Evolutionary conservation across 2,113 vertebrate genomes (phyloP).

Genomic region (Protomyctophum bolini): DNA sequence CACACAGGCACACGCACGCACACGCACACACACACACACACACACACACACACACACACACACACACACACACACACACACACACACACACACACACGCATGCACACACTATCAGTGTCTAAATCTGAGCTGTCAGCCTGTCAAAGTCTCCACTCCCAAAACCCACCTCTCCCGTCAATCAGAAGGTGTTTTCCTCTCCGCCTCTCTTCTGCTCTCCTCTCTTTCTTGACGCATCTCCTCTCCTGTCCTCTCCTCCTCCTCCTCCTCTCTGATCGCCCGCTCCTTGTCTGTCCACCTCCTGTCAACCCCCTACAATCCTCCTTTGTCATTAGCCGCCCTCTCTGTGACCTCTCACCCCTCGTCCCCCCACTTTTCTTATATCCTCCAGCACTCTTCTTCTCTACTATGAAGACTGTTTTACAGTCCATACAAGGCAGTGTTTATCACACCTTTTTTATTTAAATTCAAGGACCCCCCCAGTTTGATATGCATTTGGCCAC

Average conservation of each 20-base stretch:
- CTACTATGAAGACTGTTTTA: too few species aligned
- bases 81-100: slow-evolving; percentile 12
- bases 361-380: neutral
- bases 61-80: slow-evolving; percentile 1
- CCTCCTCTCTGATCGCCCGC: too few species aligned
- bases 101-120: neutral
- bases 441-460: too few species aligned
- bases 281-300: neutral
- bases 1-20: slow-evolving; percentile 17
- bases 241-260: neutral
- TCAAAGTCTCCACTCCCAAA: neutral
- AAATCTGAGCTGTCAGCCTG: neutral
- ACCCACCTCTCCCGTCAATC: neutral
- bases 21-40: slow-evolving; percentile 15
- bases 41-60: slow-evolving; percentile 1
- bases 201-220: neutral
- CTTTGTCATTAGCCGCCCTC: neutral
- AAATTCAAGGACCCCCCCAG: too few species aligned
- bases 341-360: neutral
- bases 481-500: too few species aligned
- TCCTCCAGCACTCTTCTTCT: neutral
- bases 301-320: neutral
- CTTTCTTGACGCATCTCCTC: too few species aligned
- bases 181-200: neutral
- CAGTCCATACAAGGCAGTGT: too few species aligned